Conservation (phyloP, 2,888 invertebrate species). For the Linnaemya tessellans region DNA sequence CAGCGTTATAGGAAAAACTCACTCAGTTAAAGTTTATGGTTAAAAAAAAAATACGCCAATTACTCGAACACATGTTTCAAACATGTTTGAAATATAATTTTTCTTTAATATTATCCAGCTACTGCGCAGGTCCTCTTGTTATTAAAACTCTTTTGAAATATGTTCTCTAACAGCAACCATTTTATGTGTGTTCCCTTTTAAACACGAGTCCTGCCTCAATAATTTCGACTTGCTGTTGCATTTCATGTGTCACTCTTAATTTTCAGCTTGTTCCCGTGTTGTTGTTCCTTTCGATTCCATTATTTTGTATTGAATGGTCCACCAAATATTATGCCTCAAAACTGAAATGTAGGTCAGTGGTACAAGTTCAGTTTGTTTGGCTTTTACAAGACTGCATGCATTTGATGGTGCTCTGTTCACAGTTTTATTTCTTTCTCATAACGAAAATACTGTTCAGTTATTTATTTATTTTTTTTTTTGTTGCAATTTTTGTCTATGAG, state of each 20-base stretch:
- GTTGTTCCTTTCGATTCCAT: slow-evolving; percentile 15
- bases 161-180: neutral
- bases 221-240: slow-evolving; percentile 58
- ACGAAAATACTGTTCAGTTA: slow-evolving; percentile 16
- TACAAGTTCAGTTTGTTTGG: slow-evolving; percentile 80
- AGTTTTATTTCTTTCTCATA: slow-evolving; percentile 26
- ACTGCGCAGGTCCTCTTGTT: slow-evolving; percentile 28
- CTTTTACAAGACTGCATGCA: slow-evolving; percentile 60
- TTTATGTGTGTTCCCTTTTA: neutral
- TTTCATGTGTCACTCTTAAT: slow-evolving; percentile 22
- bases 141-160: neutral
- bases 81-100: slow-evolving; percentile 37
- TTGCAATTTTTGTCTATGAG: neutral
- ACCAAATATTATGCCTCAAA: slow-evolving; percentile 1
- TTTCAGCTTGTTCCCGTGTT: neutral
- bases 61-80: slow-evolving; percentile 51
- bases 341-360: slow-evolving; percentile 79
- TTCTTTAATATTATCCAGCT: neutral
- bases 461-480: neutral
- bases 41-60: slow-evolving; percentile 20
- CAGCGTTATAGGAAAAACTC: no score
- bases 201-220: slow-evolving; percentile 63
- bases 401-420: slow-evolving; percentile 13
- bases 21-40: neutral
- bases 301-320: slow-evolving; percentile 5